phyloP scores from a whole-genome alignment of 2,888 invertebrate species.

The Thymelicus sylvestris region DNA sequence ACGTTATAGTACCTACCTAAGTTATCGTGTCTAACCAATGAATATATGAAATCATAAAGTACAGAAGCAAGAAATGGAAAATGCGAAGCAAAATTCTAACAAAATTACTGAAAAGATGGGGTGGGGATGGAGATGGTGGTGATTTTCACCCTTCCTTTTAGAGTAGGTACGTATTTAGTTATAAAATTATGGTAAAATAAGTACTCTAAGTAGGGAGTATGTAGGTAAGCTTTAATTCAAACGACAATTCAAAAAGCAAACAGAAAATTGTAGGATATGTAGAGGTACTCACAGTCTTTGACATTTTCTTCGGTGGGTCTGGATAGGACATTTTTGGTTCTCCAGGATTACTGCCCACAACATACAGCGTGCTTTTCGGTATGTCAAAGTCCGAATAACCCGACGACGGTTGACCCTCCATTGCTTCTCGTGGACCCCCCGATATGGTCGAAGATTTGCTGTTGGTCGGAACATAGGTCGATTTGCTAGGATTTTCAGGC shows the following conservation, averaged over 20 bases:
- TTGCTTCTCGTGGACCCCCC: conserved; percentile 58
- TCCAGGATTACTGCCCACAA: conserved; percentile 78
- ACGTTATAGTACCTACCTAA: too few species aligned
- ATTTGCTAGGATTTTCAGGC: conserved; percentile 56
- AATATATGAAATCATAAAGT: too few species aligned
- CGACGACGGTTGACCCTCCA: conserved; percentile 63
- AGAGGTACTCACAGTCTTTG: conserved; percentile 66
- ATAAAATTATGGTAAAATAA: too few species aligned
- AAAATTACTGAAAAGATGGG: too few species aligned
- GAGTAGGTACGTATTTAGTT: too few species aligned
- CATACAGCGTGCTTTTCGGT: conserved; percentile 76
- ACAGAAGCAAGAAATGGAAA: too few species aligned
- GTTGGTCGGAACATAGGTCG: conserved; percentile 70
- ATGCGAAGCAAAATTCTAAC: too few species aligned
- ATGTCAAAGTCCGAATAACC: conserved; percentile 75
- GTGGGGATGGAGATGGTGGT: too few species aligned
- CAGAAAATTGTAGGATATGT: neutral
- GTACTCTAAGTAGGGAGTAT: too few species aligned
- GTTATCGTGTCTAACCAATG: too few species aligned
- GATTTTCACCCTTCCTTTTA: too few species aligned
- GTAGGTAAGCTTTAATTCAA: too few species aligned
- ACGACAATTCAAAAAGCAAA: neutral
- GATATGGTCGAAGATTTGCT: conserved; percentile 74
- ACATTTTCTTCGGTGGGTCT: conserved; percentile 77
- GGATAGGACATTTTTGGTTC: conserved; percentile 78